Base-by-base conservation (phyloP, 2,113 vertebrate genomes). In the Rhizomys pruinosus region DNA sequence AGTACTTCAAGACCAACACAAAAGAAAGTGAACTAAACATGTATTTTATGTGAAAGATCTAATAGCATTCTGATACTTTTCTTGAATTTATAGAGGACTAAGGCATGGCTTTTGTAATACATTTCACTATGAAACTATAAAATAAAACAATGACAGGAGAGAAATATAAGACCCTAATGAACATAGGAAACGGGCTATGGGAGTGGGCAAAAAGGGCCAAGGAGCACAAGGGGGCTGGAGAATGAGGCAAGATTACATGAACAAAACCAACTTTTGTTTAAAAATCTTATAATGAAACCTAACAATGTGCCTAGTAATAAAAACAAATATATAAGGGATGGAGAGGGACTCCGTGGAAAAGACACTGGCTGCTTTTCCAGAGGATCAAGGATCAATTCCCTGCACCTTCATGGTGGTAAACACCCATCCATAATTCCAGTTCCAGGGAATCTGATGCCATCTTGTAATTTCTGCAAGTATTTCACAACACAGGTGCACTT, bases 171-270 rank as follows among this genome's bases (percentile, higher is more conserved):
- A 1, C 1, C 29, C 22, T 11, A 32, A 19, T 59, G 25, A 80
- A 17, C 39, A 4, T 1, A 81, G 39, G 42, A 73, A 42, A 1
- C 10, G 15, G 11, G 23, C 39, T 78, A 19, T 42, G 27, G 0
- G 7, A 12, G 20, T 6, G 39, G 16, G 8, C 63, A 42, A 37
- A 64, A 17, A 11, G 25, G 20, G 63, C 42, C 17, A 9, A 16
- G 15, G 2, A 2, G 2, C 63, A 63, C 63, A 25, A 29, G 29
- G 1, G 1, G 9, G 17, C 29, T 11, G 20, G 23, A 37, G 2
- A 42, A 42, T n/a, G 37, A 12, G 32, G 25, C 15, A 29, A 29
- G 37, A 32, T 19, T 63, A 25, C 10, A 29, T 42, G 9, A 63
- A 42, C 16, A 81, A 44, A 64, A 42, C 27, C 25, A 61, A 6